Percentiles rank a stretch among this genome's conserved stretches.
Conservation (phyloP, 2,113 vertebrate species). For the Pholis gunnellus region DNA sequence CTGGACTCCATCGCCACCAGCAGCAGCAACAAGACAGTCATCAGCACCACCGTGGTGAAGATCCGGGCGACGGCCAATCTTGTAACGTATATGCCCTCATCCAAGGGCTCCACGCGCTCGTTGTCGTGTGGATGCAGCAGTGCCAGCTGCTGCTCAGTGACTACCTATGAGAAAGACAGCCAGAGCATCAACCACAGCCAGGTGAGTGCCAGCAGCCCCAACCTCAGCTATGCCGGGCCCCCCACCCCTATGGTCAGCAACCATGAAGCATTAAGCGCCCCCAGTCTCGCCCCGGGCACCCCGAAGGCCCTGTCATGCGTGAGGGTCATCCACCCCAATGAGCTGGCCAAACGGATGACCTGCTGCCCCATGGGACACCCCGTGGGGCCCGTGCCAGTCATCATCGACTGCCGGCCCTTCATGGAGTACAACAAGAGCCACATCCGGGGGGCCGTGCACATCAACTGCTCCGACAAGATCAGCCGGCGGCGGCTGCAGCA, state of each 20-base stretch:
- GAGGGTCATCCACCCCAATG: slow-evolving; percentile 94
- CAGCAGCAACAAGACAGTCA: slow-evolving; percentile 80
- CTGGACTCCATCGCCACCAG: slow-evolving; percentile 86
- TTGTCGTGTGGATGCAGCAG: slow-evolving; percentile 99
- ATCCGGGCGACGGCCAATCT: slow-evolving; percentile 93
- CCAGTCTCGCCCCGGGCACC: slow-evolving; percentile 84
- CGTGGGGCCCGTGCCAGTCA: slow-evolving; percentile 90
- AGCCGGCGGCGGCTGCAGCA: slow-evolving; percentile 96
- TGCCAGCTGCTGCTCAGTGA: slow-evolving; percentile 98
- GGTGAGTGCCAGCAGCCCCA: slow-evolving; percentile 87
- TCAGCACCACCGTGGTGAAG: slow-evolving; percentile 90
- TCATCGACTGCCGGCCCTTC: slow-evolving; percentile 99
- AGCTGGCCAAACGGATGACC: slow-evolving; percentile 95
- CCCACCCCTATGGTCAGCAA: slow-evolving; percentile 90
- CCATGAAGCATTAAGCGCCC: slow-evolving; percentile 86
- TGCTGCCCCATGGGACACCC: slow-evolving; percentile 93
- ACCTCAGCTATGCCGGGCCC: slow-evolving; percentile 85
- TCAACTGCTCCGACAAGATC: slow-evolving; percentile 99
- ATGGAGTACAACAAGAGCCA: slow-evolving; percentile 99
- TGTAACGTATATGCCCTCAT: slow-evolving; percentile 99
- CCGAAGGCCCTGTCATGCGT: slow-evolving; percentile 79
- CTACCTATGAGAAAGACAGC: slow-evolving; percentile 95
- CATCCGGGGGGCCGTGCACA: slow-evolving; percentile 96
- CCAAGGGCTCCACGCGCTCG: slow-evolving; percentile 98
- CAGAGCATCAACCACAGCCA: slow-evolving; percentile 88